Base-by-base conservation (phyloP, 1,140 invertebrate genomes). In the Teleopsis dalmanni region DNA sequence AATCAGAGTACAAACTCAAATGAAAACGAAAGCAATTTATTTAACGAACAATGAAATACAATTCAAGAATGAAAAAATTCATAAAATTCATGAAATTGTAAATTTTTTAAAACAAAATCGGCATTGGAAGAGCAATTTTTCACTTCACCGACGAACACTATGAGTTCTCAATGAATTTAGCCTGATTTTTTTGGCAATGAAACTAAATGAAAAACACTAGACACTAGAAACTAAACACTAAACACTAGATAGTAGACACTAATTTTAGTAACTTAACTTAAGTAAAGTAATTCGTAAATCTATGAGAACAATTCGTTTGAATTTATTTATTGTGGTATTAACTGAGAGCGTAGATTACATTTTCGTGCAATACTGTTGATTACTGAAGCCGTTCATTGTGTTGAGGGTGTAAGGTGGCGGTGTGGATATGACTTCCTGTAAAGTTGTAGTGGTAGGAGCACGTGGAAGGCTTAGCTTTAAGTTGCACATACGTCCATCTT, bases 361-460 rank as follows among this genome's bases (percentile, higher is more conserved):
- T 23, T 51, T 51, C 11, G 50, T 42, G 10, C 44, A 47, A 16
- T 42, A 51, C n/a, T 40, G 36, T 9, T 51, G 44, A 43, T 47
- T 51, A 4, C 35, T 34, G 31, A 47, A 47, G 29, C 18, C 31
- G n/a, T 9, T n/a, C 8, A 21, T 18, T n/a, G 11, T 18, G 22
- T 25, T 23, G 40, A 43, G 3, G 16, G 46, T 58, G 27, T 65
- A 67, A 0, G 64, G 62, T 0, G 64, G 64, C 7, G 64, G 61
- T 0, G 64, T 67, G 1, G 59, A 59, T 3, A 67, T 55, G 10
- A 62, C 62, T 42, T 66, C 64, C 25, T 66, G 57, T 4, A 67
- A 48, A 4, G 61, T 67, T 11, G 58, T 59, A 18, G 63, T 55
- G 0, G 63, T 67, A 34, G 64, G 49, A 50, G 67, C 55, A 3